phyloP scores from a whole-genome alignment of 1,140 invertebrate genomes.

The Euschistus heros region DNA sequence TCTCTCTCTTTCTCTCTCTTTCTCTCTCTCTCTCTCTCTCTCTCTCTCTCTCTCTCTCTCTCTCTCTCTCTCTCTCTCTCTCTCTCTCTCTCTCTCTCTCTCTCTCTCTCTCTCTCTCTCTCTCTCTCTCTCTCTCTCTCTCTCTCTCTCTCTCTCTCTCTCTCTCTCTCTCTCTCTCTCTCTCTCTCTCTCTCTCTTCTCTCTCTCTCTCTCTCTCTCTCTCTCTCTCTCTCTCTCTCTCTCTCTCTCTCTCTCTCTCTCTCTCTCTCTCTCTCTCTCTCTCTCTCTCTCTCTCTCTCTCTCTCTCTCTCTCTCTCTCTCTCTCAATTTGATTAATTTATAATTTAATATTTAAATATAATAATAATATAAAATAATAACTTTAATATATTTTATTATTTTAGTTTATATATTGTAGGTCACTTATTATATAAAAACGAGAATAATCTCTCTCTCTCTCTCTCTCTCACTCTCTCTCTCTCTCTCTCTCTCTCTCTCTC shows the following conservation, averaged over 20 bases:
- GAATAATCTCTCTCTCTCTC: conserved; percentile 1
- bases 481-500: neutral
- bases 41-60: neutral
- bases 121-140: conserved; percentile 14
- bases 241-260: neutral
- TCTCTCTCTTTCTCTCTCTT: neutral
- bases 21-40: neutral
- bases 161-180: neutral
- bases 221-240: neutral
- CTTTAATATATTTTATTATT: no score
- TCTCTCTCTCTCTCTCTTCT: neutral
- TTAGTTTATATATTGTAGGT: no score
- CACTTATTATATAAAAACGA: no score
- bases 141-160: conserved; percentile 14
- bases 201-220: neutral
- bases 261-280: neutral
- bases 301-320: neutral
- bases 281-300: neutral
- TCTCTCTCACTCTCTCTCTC: neutral
- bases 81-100: conserved; percentile 6
- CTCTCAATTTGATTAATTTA: no score
- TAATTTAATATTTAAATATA: no score
- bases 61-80: neutral
- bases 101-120: conserved; percentile 14
- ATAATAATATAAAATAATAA: no score